Evolutionary conservation across 2,113 vertebrate genomes (phyloP).

Genomic region (Spizaetus ornatus): DNA sequence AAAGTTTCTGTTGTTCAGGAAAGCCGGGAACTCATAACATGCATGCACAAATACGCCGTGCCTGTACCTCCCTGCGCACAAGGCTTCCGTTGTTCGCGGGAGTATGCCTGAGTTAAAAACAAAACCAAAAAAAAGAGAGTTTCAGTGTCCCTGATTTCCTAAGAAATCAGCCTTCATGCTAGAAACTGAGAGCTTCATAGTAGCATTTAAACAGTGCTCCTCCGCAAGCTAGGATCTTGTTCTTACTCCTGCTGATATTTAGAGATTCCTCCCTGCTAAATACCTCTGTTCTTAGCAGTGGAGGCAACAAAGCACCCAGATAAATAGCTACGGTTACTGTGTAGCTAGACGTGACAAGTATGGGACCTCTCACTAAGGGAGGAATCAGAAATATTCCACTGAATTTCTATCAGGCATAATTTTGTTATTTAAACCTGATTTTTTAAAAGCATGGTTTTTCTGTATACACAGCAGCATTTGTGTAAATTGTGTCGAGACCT

Average conservation of each 20-base stretch:
- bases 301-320: neutral
- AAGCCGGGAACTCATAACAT: neutral
- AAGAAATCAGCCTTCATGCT: neutral
- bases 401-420: neutral
- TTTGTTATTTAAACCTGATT: neutral
- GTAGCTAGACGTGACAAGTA: neutral
- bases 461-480: neutral
- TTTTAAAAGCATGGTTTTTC: neutral
- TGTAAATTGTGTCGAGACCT: neutral
- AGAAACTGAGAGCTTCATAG: neutral
- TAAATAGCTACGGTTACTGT: neutral
- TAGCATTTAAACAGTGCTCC: neutral
- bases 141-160: neutral
- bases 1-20: neutral
- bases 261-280: constrained; percentile 1
- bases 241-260: neutral
- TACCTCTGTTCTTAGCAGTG: neutral
- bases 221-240: neutral
- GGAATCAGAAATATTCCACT: neutral
- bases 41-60: accelerated
- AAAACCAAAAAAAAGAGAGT: neutral
- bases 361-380: neutral
- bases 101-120: neutral
- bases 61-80: accelerated
- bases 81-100: accelerated